These are phyloP conservation scores for Clunio marinus DNA, from an alignment of 2,888 invertebrate species.

Conservation along the genomic window DNA sequence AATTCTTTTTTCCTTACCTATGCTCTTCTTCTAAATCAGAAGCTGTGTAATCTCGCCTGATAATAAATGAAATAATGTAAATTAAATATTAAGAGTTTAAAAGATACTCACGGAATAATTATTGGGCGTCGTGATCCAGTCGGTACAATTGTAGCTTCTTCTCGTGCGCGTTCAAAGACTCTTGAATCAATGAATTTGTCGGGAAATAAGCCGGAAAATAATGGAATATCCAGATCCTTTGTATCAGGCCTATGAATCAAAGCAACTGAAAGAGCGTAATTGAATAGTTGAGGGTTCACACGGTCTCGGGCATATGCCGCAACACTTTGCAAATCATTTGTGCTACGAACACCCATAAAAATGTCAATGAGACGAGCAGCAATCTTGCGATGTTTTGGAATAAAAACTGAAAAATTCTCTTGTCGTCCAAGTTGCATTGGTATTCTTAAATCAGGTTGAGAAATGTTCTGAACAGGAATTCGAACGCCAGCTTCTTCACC, in stretches of 20 bases:
- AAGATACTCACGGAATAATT: slow-evolving; percentile 51
- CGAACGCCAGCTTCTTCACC: slow-evolving; percentile 52
- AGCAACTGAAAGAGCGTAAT: slow-evolving; percentile 68
- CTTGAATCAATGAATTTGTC: slow-evolving; percentile 70
- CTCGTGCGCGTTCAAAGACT: slow-evolving; percentile 61
- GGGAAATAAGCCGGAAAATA: slow-evolving; percentile 68
- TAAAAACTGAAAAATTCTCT: slow-evolving; percentile 67
- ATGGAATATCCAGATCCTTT: slow-evolving; percentile 60
- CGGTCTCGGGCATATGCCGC: slow-evolving; percentile 64
- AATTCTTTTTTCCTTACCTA: slow-evolving; percentile 55
- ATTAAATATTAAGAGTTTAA: slow-evolving; percentile 63
- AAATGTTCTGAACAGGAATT: slow-evolving; percentile 59
- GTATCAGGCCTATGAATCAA: slow-evolving; percentile 63
- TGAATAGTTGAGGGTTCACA: slow-evolving; percentile 69
- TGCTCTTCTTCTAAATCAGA: slow-evolving; percentile 72
- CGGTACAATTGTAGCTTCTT: slow-evolving; percentile 60
- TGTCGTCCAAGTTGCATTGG: slow-evolving; percentile 61
- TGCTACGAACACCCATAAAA: slow-evolving; percentile 54
- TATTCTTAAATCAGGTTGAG: slow-evolving; percentile 59
- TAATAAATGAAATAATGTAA: too few species aligned
- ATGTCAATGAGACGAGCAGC: slow-evolving; percentile 65
- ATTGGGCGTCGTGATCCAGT: slow-evolving; percentile 62
- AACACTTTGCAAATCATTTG: slow-evolving; percentile 61
- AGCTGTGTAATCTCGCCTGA: slow-evolving; percentile 69
- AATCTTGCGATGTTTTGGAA: slow-evolving; percentile 63